Evolutionary conservation across 2,797 vertebrate genomes (phyloP).

Genomic region (Dendrocincla fuliginosa): DNA sequence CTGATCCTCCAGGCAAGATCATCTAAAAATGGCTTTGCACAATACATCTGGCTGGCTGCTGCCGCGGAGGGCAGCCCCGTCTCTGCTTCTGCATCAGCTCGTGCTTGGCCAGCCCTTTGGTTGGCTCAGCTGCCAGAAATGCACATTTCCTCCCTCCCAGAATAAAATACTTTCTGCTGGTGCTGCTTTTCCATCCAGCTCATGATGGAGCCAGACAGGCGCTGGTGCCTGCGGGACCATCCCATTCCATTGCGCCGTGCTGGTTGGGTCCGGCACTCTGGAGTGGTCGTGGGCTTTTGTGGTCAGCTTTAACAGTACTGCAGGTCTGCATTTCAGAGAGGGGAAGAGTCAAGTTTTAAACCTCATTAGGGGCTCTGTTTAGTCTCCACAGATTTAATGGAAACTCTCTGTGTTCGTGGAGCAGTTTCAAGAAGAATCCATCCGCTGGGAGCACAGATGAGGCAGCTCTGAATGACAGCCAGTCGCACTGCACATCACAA

Average conservation of each 20-base stretch:
- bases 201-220: background rate
- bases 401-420: constrained; percentile 5
- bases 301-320: background rate
- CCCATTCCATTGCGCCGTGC: background rate
- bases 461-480: constrained; percentile 56
- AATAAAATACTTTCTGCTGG: background rate
- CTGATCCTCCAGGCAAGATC: background rate
- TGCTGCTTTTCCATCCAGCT: background rate
- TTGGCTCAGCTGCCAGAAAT: background rate
- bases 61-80: background rate
- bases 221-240: background rate
- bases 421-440: constrained; percentile 7
- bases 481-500: constrained; percentile 34
- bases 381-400: background rate
- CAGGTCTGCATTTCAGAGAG: background rate
- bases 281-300: background rate
- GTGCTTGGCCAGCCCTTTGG: background rate
- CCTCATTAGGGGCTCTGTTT: background rate
- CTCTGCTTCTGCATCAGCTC: background rate
- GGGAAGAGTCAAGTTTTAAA: background rate
- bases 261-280: background rate
- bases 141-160: background rate
- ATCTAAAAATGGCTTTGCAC: constrained; percentile 2
- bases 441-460: constrained; percentile 53
- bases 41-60: constrained; percentile 1